Base-by-base conservation (phyloP, 2,113 vertebrate genomes). In the Spea bombifrons region DNA sequence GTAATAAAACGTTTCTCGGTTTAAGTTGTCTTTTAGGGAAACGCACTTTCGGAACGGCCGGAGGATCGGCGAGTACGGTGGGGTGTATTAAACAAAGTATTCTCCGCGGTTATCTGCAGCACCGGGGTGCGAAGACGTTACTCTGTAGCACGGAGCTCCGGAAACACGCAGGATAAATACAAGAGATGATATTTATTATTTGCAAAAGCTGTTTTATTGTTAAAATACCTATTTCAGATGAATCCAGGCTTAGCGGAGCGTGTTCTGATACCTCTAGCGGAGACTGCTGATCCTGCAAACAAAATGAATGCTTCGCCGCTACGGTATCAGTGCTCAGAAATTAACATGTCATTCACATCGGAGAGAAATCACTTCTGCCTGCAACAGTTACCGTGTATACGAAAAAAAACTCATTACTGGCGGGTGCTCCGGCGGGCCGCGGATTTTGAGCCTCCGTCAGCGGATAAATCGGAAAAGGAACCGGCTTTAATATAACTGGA, bases 331-430 rank as follows among this genome's bases (percentile, higher is more conserved):
- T 9, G 64, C 49, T 30, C 46, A 73, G 73, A 80, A 80, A 80
- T 80, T 80, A 80, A 80, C 59, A 50, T 80, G 77, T 80, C 77
- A 80, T 67, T 80, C 71, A 73, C 77, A 48, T 50, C 3, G 63
- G 55, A 72, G 55, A 80, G 57, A 80, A 73, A 80, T 73, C 63
- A 73, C 16, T n/a, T 3, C 30, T 15, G 49, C 61, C 76, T 9
- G 50, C 30, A 61, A 53, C 71, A 73, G 73, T 80, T 73, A 80
- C 67, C 73, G 49, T 67, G 71, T 61, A 71, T 46, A 43, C 7
- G 76, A 8, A 17, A 16, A 8, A 43, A 48, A 49, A 47, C 77
- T 80, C 71, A 80, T 80, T 73, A 67, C 63, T 45, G 8, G 45
- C 4, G 43, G 15, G 6, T 66, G 30, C n/a, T 79, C 77, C 71